Evolutionary conservation across 53 echinoderm and acorn worm genomes (phyloP).

Genomic region (Patiria pectinifera): DNA sequence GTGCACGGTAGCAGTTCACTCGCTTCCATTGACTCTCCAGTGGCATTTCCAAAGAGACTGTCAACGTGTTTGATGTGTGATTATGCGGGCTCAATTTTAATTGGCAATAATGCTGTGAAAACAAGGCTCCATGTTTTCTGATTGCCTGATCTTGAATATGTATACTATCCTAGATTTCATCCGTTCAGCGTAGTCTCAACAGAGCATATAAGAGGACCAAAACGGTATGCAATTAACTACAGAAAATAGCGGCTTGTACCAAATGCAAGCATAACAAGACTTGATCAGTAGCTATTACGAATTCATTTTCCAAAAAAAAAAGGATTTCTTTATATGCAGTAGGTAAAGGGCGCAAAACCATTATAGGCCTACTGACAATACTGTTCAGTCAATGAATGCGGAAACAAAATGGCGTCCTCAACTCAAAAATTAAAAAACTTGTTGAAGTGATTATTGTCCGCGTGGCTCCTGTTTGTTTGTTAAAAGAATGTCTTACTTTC

Average conservation of each 20-base stretch:
- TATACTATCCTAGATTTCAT: not conserved
- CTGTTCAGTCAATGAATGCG: no score
- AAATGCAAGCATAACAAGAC: not conserved
- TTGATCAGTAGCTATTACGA: not conserved
- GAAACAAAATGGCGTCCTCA: no score
- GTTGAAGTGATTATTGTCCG: no score
- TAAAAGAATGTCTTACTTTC: no score
- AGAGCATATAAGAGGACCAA: not conserved
- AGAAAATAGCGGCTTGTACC: not conserved
- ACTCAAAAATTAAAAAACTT: not conserved
- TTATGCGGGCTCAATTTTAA: constrained; percentile 56
- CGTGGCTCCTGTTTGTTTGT: no score
- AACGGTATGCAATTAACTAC: not conserved
- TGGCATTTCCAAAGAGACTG: constrained; percentile 28
- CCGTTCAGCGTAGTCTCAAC: not conserved
- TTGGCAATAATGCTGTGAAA: constrained; percentile 62
- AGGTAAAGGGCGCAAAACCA: no score
- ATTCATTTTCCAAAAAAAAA: not conserved
- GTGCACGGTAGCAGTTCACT: constrained; percentile 32
- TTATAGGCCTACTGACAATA: no score
- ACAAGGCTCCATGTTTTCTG: constrained; percentile 23
- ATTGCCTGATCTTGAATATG: constrained; percentile 25
- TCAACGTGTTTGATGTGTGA: constrained; percentile 47
- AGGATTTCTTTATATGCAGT: not conserved
- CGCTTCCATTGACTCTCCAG: not conserved